Evolutionary conservation across 2,797 vertebrate species (phyloP), one percentile per base, ranked within the genome.

Genomic region (Zenarchopterus dispar): DNA sequence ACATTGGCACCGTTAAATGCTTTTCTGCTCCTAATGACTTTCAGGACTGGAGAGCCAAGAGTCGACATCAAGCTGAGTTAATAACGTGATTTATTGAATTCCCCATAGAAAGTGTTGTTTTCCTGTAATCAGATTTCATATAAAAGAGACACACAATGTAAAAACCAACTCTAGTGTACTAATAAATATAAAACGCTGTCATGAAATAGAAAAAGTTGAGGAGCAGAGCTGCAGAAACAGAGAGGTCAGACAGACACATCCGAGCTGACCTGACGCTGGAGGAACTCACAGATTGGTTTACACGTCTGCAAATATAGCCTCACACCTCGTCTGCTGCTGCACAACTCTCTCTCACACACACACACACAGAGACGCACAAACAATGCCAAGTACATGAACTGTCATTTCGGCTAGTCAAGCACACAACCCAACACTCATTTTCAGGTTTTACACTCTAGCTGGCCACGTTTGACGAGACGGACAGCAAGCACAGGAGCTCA

Each of bases 121-220:
- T 81, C 60, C 58, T 75, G 74, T 47, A 51, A 77, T 84, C 73
- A 83, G 61, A 71, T 87, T 87, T 87, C 46, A 75, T 89, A 91
- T 82, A 90, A 91, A 92, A 89, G 84, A 88, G 69, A 90, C 71
- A 84, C 9, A 53, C 9, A 53, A 56, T 6, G 16, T 55, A 55
- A 85, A 89, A 90, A 88, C 59, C 18, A 51, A 75, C 59, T 67
- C 69, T 86, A 72, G 66, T 70, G 56, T 79, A 58, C 74, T 77
- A 91, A 91, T 94, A 92, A 93, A 92, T 93, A 93, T 81, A 90
- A 88, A 92, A 87, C 26, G 67, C 65, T n/a, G 15, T 48, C 21
- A 64, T 67, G 39, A 79, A 54, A 80, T 78, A 73, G 63, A 86
- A 83, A 80, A 82, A 21, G 55, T 67, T 21, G 24, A 61, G 24